Percentiles rank a stretch among this genome's conserved stretches.
Evolutionary conservation across 2,113 vertebrate genomes (phyloP).

Genomic region (Syrrhaptes paradoxus): DNA sequence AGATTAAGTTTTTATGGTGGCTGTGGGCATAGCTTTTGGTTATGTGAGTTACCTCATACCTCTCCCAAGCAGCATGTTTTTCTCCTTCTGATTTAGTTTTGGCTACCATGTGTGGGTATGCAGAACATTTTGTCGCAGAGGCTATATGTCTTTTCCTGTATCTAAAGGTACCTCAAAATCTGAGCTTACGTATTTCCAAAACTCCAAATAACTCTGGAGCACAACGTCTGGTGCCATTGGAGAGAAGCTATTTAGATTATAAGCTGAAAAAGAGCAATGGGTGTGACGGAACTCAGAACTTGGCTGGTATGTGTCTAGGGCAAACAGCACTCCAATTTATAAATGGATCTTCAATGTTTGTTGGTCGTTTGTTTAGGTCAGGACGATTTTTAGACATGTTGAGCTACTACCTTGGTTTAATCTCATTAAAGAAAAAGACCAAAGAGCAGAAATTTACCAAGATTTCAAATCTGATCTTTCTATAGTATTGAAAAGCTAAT

Average conservation of each 20-base stretch:
- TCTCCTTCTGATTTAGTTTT: constrained; percentile 20
- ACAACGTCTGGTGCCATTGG: neutral
- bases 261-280: neutral
- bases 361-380: neutral
- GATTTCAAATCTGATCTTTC: neutral
- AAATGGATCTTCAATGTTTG: neutral
- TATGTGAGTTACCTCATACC: neutral
- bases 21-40: neutral
- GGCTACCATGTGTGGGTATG: neutral
- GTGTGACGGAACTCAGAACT: neutral
- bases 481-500: neutral
- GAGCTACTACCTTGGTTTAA: neutral
- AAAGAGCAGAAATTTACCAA: neutral
- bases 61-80: neutral
- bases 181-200: neutral
- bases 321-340: neutral
- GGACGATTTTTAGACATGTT: neutral
- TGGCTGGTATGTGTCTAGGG: neutral
- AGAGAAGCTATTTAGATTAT: neutral
- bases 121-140: neutral
- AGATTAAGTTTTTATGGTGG: neutral
- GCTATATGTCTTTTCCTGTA: neutral
- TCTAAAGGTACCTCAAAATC: neutral
- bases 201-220: neutral
- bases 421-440: neutral